Evolutionary conservation across 2,113 vertebrate species (phyloP), one percentile per base, ranked within the genome.

Genomic region (Brachionichthys hirsutus): DNA sequence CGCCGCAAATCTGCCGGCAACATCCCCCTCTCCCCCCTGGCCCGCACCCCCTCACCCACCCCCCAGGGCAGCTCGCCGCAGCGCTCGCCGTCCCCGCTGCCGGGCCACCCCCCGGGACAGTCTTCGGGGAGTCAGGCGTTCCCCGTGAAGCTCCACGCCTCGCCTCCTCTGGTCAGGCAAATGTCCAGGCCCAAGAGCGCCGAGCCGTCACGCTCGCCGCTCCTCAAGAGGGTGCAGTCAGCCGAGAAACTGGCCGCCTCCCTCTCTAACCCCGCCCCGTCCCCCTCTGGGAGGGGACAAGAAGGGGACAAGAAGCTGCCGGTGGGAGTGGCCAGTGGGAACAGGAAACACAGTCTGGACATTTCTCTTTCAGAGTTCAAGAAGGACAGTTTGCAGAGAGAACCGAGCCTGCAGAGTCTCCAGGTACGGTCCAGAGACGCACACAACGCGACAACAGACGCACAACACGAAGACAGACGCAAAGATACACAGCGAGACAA

Each of bases 151-250:
- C 91, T 98, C 11, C 96, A 97, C 87, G 92, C 95, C 20, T 98
- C 97, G 0, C 97, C 96, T 10, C 96, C 96, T 0, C 78, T 96
- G 54, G 93, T 91, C 47, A 88, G 96, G 43, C 95, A 97, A 24
- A 96, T 97, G 43, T 96, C 96, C 8, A 83, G 97, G 16, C 95
- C 97, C 17, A 98, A 98, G 87, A 97, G 94, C 15, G 94, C 94
- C 0, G 96, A 99, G 77, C 92, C 95, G 0, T 95, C 95, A 0
- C 91, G 97, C 9, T 98, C 97, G 1, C 96, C 97, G 1, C 88
- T 99, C 20, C 92, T 99, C n/a, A 98, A 99, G 86, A 92, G 97
- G 65, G 95, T 98, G 9, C 97, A 98, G 83, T 98, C 96, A 0
- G 93, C 97, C 0, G 97, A 99, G 86, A 98, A 98, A 16, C 88